Evolutionary conservation across 2,113 vertebrate genomes (phyloP).

Genomic region (Hypocryptadius cinnamomeus): DNA sequence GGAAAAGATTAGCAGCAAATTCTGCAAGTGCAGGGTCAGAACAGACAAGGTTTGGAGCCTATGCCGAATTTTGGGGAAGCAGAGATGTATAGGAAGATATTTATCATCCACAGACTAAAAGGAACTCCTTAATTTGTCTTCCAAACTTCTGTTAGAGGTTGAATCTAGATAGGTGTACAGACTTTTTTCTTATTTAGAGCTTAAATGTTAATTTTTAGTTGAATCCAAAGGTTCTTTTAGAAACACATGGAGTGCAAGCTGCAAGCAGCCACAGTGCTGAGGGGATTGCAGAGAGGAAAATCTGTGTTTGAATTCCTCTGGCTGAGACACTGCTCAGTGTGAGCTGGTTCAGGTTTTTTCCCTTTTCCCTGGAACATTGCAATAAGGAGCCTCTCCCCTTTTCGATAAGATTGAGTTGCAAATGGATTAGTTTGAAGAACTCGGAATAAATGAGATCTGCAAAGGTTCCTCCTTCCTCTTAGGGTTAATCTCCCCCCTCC

Average conservation of each 20-base stretch:
- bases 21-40: background rate
- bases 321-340: background rate
- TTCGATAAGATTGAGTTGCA: slow-evolving; percentile 14
- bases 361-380: background rate
- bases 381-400: background rate
- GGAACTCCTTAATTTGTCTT: background rate
- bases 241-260: background rate
- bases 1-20: background rate
- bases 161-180: background rate
- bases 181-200: background rate
- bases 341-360: background rate
- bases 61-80: background rate
- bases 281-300: background rate
- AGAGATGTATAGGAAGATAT: background rate
- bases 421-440: slow-evolving; percentile 36
- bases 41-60: background rate
- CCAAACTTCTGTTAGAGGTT: background rate
- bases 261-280: background rate
- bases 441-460: slow-evolving; percentile 6
- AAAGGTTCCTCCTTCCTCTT: background rate
- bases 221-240: background rate
- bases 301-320: background rate
- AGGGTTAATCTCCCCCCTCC: background rate
- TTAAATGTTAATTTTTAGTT: background rate
- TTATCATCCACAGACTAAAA: background rate